Evolutionary conservation across 2,888 invertebrate genomes (phyloP).

Genomic region (Yponomeuta evonymella): DNA sequence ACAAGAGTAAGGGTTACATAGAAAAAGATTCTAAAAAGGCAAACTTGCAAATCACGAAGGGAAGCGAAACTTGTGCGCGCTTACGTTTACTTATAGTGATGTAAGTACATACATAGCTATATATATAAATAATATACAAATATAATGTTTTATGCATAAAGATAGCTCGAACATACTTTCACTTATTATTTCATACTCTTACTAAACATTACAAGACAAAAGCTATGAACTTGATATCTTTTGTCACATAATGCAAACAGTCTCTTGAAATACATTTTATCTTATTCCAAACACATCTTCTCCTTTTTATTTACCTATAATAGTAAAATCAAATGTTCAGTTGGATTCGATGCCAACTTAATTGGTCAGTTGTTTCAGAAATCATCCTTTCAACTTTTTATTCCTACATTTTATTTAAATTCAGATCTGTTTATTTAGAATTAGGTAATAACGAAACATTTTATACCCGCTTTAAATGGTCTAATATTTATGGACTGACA

Average conservation of each 20-base stretch:
- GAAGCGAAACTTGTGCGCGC: conserved; percentile 62
- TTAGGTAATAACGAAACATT: neutral
- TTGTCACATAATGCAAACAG: too few species aligned
- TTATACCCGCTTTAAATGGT: neutral
- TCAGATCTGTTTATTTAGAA: neutral
- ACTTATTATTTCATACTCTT: too few species aligned
- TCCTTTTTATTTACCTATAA: too few species aligned
- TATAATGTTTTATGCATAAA: too few species aligned
- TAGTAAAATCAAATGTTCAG: too few species aligned
- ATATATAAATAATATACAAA: neutral
- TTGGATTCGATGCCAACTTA: too few species aligned
- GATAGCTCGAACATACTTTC: too few species aligned
- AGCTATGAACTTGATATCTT: too few species aligned
- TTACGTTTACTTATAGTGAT: conserved; percentile 35
- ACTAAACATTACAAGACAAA: too few species aligned
- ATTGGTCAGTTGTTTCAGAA: too few species aligned
- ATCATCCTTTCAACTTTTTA: neutral
- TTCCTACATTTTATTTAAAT: neutral
- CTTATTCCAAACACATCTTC: too few species aligned
- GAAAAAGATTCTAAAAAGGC: conserved; percentile 59
- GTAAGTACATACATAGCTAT: neutral
- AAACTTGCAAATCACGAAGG: conserved; percentile 68
- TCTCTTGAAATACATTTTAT: too few species aligned
- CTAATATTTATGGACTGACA: conserved; percentile 45
- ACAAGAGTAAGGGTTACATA: conserved; percentile 43